Evolutionary conservation across 1,140 invertebrate genomes (phyloP), one percentile per base, ranked within the genome.

Genomic region (Zaprionus vittiger): DNA sequence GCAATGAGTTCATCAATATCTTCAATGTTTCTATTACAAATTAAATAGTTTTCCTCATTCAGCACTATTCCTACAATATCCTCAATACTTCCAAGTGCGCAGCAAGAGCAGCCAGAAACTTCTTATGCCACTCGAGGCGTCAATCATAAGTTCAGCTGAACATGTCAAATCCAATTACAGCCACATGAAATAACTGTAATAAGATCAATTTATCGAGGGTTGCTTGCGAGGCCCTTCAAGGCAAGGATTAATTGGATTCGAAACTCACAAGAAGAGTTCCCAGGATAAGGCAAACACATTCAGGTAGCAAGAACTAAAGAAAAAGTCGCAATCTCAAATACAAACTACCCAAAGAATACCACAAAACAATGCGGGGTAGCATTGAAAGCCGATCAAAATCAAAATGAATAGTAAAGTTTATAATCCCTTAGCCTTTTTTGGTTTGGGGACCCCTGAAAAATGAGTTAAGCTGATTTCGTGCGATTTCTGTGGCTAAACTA

Each of bases 391-490:
- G 52, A 37, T 52, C 66, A 59, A 55, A 37, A 44, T 22, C 37
- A 9, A 26, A 69, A 26, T 31, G 34, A 5, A 61, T 31, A 12
- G 28, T 55, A 38, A 66, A 73, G 52, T 72, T 56, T 61, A 66
- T 73, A 71, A 72, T 65, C 61, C 62, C 56, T 55, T 66, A 24
- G 26, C 54, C 63, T 59, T 66, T 67, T 76, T 65, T 22, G 60
- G 17, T 57, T 65, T 41, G 38, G 47, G 38, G 34, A 28, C 49
- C 59, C 55, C 49, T 55, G 62, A 60, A 52, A 79, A 77, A 84
- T 90, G 72, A 84, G 87, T 84, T 80, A 82, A 89, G 85, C 85
- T 84, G 85, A 85, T 90, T 89, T 72, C 68, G 57, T 65, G 69
- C 66, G 76, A 60, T 66, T 75, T 78, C 70, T 49, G 64, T 60